Conservation (phyloP, 2,888 invertebrate genomes). For the Polylopha cassiicola region DNA sequence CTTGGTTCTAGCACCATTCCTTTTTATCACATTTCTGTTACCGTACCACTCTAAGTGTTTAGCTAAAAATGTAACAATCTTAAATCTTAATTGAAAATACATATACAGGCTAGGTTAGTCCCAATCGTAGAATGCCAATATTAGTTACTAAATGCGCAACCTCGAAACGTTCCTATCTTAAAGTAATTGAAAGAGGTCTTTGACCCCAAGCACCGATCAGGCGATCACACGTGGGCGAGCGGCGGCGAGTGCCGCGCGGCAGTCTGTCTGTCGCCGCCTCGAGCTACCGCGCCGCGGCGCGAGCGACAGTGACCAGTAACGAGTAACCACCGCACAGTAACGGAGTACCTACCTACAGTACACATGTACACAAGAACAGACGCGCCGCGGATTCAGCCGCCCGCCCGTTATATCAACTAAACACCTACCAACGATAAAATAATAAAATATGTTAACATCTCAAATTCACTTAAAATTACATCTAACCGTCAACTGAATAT, state of each 20-base stretch:
- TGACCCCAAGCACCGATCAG: conserved; percentile 65
- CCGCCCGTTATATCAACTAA: conserved; percentile 47
- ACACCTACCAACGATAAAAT: conserved; percentile 69
- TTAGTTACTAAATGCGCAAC: conserved; percentile 75
- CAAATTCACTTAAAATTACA: conserved; percentile 37
- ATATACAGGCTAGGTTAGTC: conserved; percentile 78
- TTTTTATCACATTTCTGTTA: conserved; percentile 79
- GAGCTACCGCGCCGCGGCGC: too few relatives aligned
- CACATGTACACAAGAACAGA: too few relatives aligned
- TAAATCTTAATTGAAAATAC: conserved; percentile 75
- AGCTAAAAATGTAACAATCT: conserved; percentile 78
- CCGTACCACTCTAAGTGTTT: conserved; percentile 79
- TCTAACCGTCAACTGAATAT: conserved; percentile 55
- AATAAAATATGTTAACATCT: conserved; percentile 63
- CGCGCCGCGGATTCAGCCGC: conserved; percentile 27
- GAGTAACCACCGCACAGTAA: too few relatives aligned
- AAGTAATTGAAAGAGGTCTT: conserved; percentile 68
- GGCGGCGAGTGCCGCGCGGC: conserved; percentile 1
- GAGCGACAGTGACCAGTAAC: too few relatives aligned
- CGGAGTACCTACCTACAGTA: too few relatives aligned
- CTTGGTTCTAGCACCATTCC: conserved; percentile 79
- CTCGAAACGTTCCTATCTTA: conserved; percentile 68
- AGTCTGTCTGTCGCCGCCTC: neutral
- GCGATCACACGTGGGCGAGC: conserved; percentile 27
- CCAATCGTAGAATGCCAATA: conserved; percentile 79